These are phyloP conservation scores for Rhamphomyia laevipes DNA, from an alignment of 2,888 invertebrate species.

Conservation along the genomic window DNA sequence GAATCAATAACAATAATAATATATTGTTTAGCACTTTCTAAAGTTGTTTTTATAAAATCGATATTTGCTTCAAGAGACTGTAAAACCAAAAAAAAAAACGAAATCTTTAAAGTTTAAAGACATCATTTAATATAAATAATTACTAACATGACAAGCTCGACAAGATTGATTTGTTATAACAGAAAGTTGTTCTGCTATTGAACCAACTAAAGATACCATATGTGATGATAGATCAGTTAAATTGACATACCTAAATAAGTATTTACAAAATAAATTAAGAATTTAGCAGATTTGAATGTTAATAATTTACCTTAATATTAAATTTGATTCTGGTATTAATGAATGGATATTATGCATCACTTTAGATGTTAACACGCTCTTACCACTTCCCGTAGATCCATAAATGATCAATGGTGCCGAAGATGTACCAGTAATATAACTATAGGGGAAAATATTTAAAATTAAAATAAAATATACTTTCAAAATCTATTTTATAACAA, in stretches of 20 bases:
- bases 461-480: background rate
- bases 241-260: constrained; percentile 26
- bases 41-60: constrained; percentile 38
- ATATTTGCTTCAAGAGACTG: constrained; percentile 65
- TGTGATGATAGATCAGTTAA: constrained; percentile 31
- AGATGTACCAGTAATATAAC: constrained; percentile 52
- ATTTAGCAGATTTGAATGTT: background rate
- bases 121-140: background rate
- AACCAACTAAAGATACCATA: constrained; percentile 47
- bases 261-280: no score
- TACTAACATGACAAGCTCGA: constrained; percentile 48
- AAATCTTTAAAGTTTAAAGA: background rate
- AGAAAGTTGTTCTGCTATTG: constrained; percentile 63
- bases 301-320: constrained; percentile 33
- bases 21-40: constrained; percentile 38
- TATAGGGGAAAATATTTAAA: constrained; percentile 27
- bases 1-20: constrained; percentile 67
- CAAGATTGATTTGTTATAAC: constrained; percentile 55
- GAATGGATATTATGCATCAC: constrained; percentile 53
- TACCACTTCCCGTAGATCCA: constrained; percentile 73
- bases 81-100: constrained; percentile 18
- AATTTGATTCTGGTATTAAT: constrained; percentile 51
- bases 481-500: no score
- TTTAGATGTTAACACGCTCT: constrained; percentile 66
- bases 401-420: constrained; percentile 57